Evolutionary conservation across 2,113 vertebrate species (phyloP).

Genomic region (Crotalus tigris): DNA sequence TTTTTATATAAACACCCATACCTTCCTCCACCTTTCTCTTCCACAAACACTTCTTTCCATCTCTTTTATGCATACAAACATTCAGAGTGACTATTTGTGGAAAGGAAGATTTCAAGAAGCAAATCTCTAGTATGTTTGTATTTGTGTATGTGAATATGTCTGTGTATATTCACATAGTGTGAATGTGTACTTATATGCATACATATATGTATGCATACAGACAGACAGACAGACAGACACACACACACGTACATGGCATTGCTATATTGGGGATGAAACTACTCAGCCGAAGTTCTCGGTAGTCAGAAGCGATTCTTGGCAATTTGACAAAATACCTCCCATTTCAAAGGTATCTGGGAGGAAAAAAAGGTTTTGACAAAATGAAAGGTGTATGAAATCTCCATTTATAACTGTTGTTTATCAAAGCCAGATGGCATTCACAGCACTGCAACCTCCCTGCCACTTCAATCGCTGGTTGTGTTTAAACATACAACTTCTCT

Average conservation of each 20-base stretch:
- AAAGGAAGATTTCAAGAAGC: neutral
- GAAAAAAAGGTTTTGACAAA: neutral
- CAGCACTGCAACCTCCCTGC: neutral
- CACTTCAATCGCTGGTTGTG: neutral
- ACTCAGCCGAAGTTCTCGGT: neutral
- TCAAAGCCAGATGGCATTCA: neutral
- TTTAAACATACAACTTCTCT: neutral
- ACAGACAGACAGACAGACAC: no score
- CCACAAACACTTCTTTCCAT: neutral
- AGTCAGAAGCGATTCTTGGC: neutral
- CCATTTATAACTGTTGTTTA: neutral
- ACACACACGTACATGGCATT: neutral
- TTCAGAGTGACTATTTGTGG: neutral
- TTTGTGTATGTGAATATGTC: neutral
- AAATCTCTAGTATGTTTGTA: neutral
- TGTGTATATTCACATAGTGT: neutral
- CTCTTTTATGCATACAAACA: neutral
- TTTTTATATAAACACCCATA: neutral
- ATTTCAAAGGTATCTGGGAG: neutral
- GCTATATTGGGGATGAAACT: neutral
- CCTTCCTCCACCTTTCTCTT: neutral
- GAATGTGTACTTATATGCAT: neutral
- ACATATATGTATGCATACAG: no score
- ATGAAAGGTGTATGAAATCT: neutral
- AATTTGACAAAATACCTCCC: neutral